These are phyloP conservation scores for Siderastrea radians DNA, from an alignment of 92 coral and sea anemone species.

Conservation along the genomic window DNA sequence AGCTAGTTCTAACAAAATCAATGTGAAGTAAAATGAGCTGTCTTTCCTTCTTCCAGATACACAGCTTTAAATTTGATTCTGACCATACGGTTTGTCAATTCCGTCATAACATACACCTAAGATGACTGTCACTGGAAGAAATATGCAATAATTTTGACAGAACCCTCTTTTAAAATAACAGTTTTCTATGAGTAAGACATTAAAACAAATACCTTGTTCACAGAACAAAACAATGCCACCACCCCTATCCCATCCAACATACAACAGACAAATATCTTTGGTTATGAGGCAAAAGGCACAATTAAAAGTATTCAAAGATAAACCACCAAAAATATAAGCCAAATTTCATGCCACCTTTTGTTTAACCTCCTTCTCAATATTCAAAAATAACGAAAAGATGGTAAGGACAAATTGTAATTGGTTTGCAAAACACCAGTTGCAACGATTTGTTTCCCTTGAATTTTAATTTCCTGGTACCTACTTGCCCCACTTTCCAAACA, in stretches of 20 bases:
- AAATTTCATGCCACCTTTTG: no score
- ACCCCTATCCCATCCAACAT: slow-evolving; percentile 20
- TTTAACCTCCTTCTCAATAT: no score
- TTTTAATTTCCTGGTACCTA: not conserved
- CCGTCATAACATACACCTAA: not conserved
- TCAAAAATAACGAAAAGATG: no score
- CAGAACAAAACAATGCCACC: slow-evolving; percentile 44
- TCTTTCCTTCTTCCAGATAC: not conserved
- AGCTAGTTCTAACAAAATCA: slow-evolving; percentile 21
- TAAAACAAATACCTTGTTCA: slow-evolving; percentile 26
- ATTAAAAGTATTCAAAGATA: not conserved
- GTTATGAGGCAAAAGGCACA: not conserved
- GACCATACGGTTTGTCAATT: not conserved
- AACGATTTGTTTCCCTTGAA: not conserved
- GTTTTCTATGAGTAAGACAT: slow-evolving; percentile 11
- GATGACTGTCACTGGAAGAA: not conserved
- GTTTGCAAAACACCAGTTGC: no score
- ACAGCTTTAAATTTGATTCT: slow-evolving; percentile 33
- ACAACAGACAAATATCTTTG: slow-evolving; percentile 15
- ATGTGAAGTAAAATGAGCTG: not conserved
- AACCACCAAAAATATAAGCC: not conserved
- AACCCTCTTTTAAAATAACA: slow-evolving; percentile 8
- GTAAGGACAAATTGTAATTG: no score
- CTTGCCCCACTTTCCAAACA: slow-evolving; percentile 6
- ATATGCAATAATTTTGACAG: not conserved